Evolutionary conservation across 2,888 invertebrate species (phyloP).

Genomic region (Chrysodeixis includens): DNA sequence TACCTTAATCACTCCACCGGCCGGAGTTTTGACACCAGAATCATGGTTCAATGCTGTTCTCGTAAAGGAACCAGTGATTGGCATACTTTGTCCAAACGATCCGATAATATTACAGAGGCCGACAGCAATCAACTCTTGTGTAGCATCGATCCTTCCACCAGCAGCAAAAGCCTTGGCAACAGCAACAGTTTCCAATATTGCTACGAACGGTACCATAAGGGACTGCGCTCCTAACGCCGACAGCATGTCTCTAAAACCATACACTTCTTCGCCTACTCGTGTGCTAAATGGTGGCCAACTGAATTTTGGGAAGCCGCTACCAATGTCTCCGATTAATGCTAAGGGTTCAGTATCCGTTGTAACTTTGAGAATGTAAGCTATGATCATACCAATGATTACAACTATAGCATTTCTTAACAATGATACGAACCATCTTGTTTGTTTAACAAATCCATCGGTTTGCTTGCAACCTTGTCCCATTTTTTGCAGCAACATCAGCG

Average conservation of each 20-base stretch:
- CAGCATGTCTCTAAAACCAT: slow-evolving; percentile 90
- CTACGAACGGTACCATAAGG: slow-evolving; percentile 91
- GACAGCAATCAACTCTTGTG: slow-evolving; percentile 97
- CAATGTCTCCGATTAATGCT: slow-evolving; percentile 90
- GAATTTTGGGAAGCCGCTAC: slow-evolving; percentile 92
- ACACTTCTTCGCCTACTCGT: slow-evolving; percentile 88
- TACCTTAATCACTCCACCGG: slow-evolving; percentile 94
- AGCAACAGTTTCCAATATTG: slow-evolving; percentile 92
- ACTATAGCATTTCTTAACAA: slow-evolving; percentile 94
- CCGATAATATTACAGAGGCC: slow-evolving; percentile 95
- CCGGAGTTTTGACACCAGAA: slow-evolving; percentile 95
- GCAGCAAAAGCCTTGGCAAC: slow-evolving; percentile 94
- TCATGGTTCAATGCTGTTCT: slow-evolving; percentile 96
- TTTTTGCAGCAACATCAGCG: slow-evolving; percentile 90
- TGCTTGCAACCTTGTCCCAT: slow-evolving; percentile 88
- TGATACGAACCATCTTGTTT: slow-evolving; percentile 90
- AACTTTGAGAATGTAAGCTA: slow-evolving; percentile 87
- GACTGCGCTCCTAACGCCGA: slow-evolving; percentile 89
- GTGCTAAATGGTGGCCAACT: slow-evolving; percentile 91
- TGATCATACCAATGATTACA: slow-evolving; percentile 92
- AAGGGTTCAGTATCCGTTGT: slow-evolving; percentile 87
- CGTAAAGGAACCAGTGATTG: slow-evolving; percentile 95
- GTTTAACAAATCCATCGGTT: slow-evolving; percentile 81
- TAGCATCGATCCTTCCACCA: slow-evolving; percentile 94
- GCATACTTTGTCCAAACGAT: slow-evolving; percentile 96